Conservation (phyloP, 2,888 invertebrate genomes). For the Napeogenes inachia region DNA sequence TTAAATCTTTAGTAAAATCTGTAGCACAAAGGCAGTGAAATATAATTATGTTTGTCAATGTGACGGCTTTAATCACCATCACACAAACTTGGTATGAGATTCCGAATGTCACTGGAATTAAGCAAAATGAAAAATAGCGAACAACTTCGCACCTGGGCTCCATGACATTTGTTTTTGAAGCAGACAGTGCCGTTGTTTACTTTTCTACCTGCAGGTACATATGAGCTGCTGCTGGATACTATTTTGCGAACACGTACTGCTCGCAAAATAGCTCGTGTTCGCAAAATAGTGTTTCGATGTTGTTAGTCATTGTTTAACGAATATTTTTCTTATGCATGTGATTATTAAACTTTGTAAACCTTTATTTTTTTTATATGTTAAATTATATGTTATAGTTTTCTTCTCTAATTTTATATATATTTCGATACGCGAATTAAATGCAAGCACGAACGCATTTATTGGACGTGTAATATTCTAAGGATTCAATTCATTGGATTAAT, state of each 20-base stretch:
- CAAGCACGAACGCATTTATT: conserved; percentile 3
- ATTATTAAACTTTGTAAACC: too few relatives aligned
- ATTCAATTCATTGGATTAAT: conserved; percentile 27
- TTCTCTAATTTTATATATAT: not conserved
- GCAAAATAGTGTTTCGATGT: too few relatives aligned
- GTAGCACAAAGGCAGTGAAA: not conserved
- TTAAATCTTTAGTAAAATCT: not conserved
- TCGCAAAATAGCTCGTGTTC: too few relatives aligned
- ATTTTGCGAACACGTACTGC: too few relatives aligned
- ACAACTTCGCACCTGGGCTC: conserved; percentile 15
- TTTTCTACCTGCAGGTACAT: not conserved
- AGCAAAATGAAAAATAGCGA: conserved; percentile 17
- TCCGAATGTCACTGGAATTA: conserved; percentile 21
- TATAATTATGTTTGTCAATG: conserved; percentile 11
- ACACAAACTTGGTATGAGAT: conserved; percentile 17
- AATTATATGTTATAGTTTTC: too few relatives aligned
- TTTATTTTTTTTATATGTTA: too few relatives aligned
- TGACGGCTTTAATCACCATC: conserved; percentile 18
- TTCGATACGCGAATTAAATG: not conserved
- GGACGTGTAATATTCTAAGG: conserved; percentile 10
- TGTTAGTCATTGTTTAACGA: too few relatives aligned
- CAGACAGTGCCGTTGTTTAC: conserved; percentile 14
- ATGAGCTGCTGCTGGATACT: not conserved
- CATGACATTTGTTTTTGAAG: conserved; percentile 11
- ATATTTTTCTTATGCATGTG: too few relatives aligned